These are phyloP conservation scores for Lomographa bimaculata DNA, from an alignment of 2,888 invertebrate species.

Conservation along the genomic window DNA sequence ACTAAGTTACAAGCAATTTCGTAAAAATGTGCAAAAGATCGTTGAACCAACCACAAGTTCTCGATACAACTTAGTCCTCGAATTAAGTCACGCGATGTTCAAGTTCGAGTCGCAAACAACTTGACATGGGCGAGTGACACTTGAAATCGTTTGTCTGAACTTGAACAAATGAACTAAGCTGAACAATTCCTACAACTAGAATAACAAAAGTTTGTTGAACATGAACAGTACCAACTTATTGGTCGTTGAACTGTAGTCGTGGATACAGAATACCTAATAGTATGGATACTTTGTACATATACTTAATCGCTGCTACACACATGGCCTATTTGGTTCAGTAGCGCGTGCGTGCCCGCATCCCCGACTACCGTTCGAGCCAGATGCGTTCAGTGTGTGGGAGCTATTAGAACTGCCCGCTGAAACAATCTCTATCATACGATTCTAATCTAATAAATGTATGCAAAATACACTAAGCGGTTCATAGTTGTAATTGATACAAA, in stretches of 20 bases:
- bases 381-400: too few species aligned
- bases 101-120: slow-evolving; percentile 1
- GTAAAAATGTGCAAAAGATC: slow-evolving; percentile 71
- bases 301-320: too few species aligned
- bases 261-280: too few species aligned
- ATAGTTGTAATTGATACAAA: too few species aligned
- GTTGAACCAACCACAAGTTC: slow-evolving; percentile 56
- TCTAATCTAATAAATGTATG: too few species aligned
- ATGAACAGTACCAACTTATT: not conserved
- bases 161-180: slow-evolving; percentile 11
- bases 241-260: not conserved
- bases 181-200: slow-evolving; percentile 2
- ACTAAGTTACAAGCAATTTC: slow-evolving; percentile 63
- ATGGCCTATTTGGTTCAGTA: too few species aligned
- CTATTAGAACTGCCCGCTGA: too few species aligned
- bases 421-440: too few species aligned
- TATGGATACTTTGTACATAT: too few species aligned
- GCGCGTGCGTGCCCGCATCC: too few species aligned
- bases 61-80: slow-evolving; percentile 21
- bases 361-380: too few species aligned
- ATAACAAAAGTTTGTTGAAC: slow-evolving; percentile 5
- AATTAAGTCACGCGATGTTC: slow-evolving; percentile 9
- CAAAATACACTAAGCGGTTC: too few species aligned
- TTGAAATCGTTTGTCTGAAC: slow-evolving; percentile 14
- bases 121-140: slow-evolving; percentile 6